Conservation (phyloP, 2,797 vertebrate genomes). For the Scyliorhinus canicula region DNA sequence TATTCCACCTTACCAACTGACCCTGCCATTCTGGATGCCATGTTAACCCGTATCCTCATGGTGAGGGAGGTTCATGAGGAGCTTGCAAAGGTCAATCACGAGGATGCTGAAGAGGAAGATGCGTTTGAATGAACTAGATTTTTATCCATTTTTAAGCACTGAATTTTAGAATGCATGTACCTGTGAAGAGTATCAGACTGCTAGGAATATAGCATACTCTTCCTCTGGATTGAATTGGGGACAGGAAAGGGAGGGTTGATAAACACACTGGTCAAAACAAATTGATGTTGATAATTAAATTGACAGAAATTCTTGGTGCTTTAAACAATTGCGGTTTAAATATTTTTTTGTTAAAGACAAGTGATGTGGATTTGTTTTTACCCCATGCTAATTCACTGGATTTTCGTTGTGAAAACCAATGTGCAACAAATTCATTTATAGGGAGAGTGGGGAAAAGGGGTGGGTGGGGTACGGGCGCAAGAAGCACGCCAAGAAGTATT, state of each 20-base stretch:
- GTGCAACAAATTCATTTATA: slow-evolving; percentile 13
- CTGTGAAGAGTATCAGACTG: slow-evolving; percentile 2
- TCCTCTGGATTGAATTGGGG: slow-evolving; percentile 5
- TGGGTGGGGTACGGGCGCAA: not conserved
- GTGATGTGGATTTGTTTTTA: slow-evolving; percentile 30
- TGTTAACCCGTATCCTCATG: slow-evolving; percentile 88
- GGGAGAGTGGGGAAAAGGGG: not conserved
- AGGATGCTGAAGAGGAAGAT: slow-evolving; percentile 65
- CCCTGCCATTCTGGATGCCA: slow-evolving; percentile 80
- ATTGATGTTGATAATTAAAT: slow-evolving; percentile 22
- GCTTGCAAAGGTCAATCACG: slow-evolving; percentile 67
- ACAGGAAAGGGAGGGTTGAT: not conserved
- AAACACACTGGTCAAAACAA: slow-evolving; percentile 34
- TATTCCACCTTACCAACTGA: slow-evolving; percentile 85
- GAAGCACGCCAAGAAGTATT: slow-evolving; percentile 24
- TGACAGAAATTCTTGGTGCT: slow-evolving; percentile 35
- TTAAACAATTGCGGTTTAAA: slow-evolving; percentile 9
- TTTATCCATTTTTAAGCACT: slow-evolving; percentile 38
- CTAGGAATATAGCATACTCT: slow-evolving; percentile 13
- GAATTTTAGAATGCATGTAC: slow-evolving; percentile 36
- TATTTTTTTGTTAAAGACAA: slow-evolving; percentile 17
- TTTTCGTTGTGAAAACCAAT: slow-evolving; percentile 3
- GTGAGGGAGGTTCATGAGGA: slow-evolving; percentile 86
- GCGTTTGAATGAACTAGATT: slow-evolving; percentile 30
- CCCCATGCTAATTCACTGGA: not conserved